Conservation (phyloP, 2,888 invertebrate species). For the Phasia obesa region DNA sequence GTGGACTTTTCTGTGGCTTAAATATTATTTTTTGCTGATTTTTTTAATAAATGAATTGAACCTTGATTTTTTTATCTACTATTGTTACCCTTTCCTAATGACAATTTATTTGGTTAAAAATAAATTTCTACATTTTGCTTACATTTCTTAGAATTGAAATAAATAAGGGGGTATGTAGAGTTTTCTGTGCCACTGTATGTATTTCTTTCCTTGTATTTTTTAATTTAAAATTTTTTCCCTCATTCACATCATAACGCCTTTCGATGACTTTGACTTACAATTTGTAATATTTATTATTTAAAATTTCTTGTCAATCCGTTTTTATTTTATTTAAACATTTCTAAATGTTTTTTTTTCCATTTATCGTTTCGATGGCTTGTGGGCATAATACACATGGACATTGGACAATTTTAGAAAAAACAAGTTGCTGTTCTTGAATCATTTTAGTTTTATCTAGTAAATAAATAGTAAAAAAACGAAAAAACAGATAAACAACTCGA, state of each 20-base stretch:
- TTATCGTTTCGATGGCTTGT: constrained; percentile 36
- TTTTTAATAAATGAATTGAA: too few species aligned
- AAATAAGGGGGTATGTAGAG: too few species aligned
- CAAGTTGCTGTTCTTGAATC: constrained; percentile 44
- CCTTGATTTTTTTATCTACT: too few species aligned
- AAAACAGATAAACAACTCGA: constrained; percentile 55
- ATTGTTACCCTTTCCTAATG: too few species aligned
- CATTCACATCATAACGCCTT: constrained; percentile 5
- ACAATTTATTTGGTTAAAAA: too few species aligned
- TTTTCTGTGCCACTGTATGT: too few species aligned
- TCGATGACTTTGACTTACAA: constrained; percentile 39
- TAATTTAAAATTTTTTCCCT: too few species aligned
- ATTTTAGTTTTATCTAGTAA: constrained; percentile 12
- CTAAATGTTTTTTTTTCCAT: constrained; percentile 43
- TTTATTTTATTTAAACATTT: background rate
- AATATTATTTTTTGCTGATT: too few species aligned
- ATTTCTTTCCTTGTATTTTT: too few species aligned
- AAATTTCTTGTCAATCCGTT: constrained; percentile 26
- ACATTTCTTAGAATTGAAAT: too few species aligned
- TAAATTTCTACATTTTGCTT: too few species aligned
- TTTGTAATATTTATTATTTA: constrained; percentile 31
- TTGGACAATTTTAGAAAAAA: constrained; percentile 36
- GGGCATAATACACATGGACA: constrained; percentile 57
- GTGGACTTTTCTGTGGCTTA: too few species aligned
- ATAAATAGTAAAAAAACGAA: constrained; percentile 22